Base-by-base conservation (phyloP, 2,888 invertebrate species). In the Lagria hirta region DNA sequence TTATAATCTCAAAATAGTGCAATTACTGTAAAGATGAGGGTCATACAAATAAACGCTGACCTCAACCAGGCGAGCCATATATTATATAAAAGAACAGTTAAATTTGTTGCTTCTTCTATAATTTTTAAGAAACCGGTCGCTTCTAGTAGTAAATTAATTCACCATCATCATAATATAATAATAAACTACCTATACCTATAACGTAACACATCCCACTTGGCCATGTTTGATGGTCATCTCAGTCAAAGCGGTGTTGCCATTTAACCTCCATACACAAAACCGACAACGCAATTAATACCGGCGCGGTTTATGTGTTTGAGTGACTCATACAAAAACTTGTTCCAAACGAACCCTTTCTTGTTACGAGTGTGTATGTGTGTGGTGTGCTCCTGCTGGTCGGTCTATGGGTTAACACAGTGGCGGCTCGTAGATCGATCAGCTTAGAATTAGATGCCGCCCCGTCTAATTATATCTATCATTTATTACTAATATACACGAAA, bases 371-470 rank as follows among this genome's bases (percentile, higher is more conserved):
- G n/a, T n/a, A n/a, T n/a, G n/a, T n/a, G n/a, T n/a, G n/a, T n/a
- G n/a, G n/a, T n/a, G 55, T 58, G 43, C 55, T 54, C 49, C 57
- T 52, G 43, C 48, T 54, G 48, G 35, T 27, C 23, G 27, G 27
- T 32, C 22, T 37, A 35, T 28, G 10, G 33, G 34, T 28, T 32
- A 21, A 34, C 29, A 35, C 53, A 53, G 73, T 74, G 75, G 73
- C 74, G 74, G 73, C 73, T 73, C 74, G 73, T 70, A 69, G 14
- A 18, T 6, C n/a, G n/a, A n/a, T n/a, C n/a, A n/a, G n/a, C n/a
- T n/a, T n/a, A n/a, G n/a, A n/a, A n/a, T n/a, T n/a, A n/a, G n/a
- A n/a, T n/a, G n/a, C n/a, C n/a, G n/a, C n/a, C n/a, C n/a, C n/a
- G n/a, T n/a, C n/a, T n/a, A n/a, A n/a, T n/a, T n/a, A n/a, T n/a